Percentiles rank a stretch among this genome's conserved stretches.
Conservation (phyloP, 35 echinoderm and acorn worm genomes). For the Stichopus chloronotus region DNA sequence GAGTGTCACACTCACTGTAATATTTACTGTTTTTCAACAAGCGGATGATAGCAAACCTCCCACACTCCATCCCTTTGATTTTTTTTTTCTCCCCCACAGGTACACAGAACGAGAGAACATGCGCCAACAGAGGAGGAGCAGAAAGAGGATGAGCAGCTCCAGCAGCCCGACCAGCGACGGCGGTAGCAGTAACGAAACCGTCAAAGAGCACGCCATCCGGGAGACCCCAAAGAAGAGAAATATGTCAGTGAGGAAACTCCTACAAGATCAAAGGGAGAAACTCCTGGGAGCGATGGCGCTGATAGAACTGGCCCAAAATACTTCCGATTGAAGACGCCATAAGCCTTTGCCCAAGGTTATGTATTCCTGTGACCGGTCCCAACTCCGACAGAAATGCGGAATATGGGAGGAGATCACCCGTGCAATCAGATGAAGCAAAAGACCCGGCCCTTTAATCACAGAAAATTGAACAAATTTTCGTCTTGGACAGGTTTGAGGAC, state of each 20-base stretch:
- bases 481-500: too few species aligned
- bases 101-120: conserved; percentile 54
- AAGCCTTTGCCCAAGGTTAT: too few species aligned
- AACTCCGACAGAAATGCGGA: too few species aligned
- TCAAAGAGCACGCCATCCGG: conserved; percentile 27
- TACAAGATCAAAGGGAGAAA: conserved; percentile 90
- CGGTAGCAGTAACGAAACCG: background rate
- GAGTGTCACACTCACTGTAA: too few species aligned
- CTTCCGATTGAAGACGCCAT: background rate
- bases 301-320: conserved; percentile 85
- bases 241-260: conserved; percentile 58
- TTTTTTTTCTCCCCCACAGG: background rate
- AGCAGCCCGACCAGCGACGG: background rate
- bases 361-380: too few species aligned
- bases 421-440: too few species aligned
- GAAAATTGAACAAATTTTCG: too few species aligned
- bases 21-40: too few species aligned
- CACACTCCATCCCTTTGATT: too few species aligned
- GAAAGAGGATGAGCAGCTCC: background rate
- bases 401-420: too few species aligned
- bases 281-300: conserved; percentile 89
- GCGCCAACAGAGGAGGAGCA: conserved; percentile 27
- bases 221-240: conserved; percentile 78
- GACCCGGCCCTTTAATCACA: too few species aligned
- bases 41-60: too few species aligned